Evolutionary conservation across 2,797 vertebrate species (phyloP).

Genomic region (Acrocephalus scirpaceus): DNA sequence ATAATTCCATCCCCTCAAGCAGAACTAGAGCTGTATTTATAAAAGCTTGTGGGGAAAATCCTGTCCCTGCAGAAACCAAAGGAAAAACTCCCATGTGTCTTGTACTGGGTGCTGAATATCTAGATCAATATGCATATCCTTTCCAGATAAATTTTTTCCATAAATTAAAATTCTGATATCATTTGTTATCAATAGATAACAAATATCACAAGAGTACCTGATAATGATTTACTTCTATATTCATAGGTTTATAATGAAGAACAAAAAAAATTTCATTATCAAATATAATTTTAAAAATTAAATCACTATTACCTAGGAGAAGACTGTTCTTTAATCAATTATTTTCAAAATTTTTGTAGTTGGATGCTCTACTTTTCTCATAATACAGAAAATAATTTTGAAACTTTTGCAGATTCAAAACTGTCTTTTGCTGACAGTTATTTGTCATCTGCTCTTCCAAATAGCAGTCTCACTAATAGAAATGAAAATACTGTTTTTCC

Average conservation of each 20-base stretch:
- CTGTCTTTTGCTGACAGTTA: background rate
- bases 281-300: background rate
- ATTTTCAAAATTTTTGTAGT: background rate
- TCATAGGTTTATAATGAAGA: background rate
- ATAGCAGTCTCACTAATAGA: background rate
- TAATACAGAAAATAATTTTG: background rate
- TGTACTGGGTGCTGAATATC: background rate
- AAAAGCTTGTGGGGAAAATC: background rate
- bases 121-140: background rate
- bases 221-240: background rate
- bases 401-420: background rate
- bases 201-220: background rate
- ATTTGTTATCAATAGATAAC: background rate
- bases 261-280: background rate
- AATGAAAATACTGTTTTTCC: background rate
- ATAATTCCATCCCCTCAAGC: background rate
- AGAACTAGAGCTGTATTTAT: background rate
- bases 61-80: background rate
- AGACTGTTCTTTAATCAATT: background rate
- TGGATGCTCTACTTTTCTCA: background rate
- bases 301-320: background rate
- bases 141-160: background rate
- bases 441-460: background rate
- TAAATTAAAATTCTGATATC: background rate
- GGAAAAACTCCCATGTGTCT: background rate